A percentile compares a stretch with the other conserved stretches of the same genome.
These are phyloP conservation scores for Dromococcyx pavoninus DNA, from an alignment of 2,797 vertebrate species.

Conservation along the genomic window DNA sequence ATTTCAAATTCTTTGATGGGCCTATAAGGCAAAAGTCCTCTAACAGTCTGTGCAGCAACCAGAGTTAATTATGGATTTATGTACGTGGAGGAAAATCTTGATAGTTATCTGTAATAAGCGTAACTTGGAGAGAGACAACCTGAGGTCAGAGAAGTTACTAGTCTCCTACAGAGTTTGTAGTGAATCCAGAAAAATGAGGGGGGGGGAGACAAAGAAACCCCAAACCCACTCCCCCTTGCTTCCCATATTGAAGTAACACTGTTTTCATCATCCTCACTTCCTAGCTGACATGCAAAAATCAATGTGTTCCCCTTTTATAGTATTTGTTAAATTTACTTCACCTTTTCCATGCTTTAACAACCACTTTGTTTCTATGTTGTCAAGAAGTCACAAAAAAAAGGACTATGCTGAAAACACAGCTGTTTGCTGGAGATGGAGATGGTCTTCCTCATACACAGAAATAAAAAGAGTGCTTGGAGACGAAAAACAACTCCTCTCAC, in stretches of 20 bases:
- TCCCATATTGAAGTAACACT: neutral
- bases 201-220: neutral
- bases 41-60: neutral
- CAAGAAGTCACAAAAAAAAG: neutral
- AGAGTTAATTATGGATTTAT: constrained; percentile 46
- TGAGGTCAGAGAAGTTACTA: constrained; percentile 41
- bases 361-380: neutral
- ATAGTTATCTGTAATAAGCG: constrained; percentile 38
- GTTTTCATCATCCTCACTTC: neutral
- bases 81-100: neutral
- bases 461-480: neutral
- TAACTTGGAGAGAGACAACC: constrained; percentile 19
- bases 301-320: neutral
- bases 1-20: constrained; percentile 45
- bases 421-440: neutral
- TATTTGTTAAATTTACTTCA: neutral
- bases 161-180: neutral
- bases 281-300: neutral
- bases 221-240: neutral
- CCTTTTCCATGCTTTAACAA: neutral
- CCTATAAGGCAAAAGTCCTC: neutral
- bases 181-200: neutral
- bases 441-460: neutral
- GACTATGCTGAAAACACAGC: neutral
- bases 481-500: neutral